phyloP scores from a whole-genome alignment of 2,888 invertebrate genomes.

The Clanis bilineata region DNA sequence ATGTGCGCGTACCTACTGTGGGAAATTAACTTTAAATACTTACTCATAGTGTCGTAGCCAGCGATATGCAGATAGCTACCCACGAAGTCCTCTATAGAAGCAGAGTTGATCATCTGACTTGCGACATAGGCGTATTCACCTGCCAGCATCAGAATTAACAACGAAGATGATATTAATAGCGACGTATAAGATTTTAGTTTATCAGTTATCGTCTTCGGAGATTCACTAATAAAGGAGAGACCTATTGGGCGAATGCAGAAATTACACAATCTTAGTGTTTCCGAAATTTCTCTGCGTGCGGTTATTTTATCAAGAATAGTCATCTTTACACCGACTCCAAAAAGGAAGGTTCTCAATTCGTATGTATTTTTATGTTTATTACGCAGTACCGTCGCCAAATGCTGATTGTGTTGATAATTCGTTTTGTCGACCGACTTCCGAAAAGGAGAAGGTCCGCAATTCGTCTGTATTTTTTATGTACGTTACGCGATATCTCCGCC shows the following conservation, averaged over 20 bases:
- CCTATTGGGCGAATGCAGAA: constrained; percentile 52
- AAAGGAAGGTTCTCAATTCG: no score
- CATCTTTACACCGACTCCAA: constrained; percentile 23
- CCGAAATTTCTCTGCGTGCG: constrained; percentile 47
- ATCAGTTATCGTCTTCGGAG: constrained; percentile 32
- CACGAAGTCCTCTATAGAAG: constrained; percentile 55
- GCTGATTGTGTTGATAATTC: no score
- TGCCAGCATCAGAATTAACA: constrained; percentile 45
- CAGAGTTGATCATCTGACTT: constrained; percentile 40
- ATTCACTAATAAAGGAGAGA: constrained; percentile 50
- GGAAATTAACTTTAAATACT: constrained; percentile 30
- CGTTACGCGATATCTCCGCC: no score
- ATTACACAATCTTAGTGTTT: constrained; percentile 49
- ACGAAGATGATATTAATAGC: constrained; percentile 39
- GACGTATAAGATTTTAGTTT: constrained; percentile 33
- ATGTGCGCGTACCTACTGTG: no score
- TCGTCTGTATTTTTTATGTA: no score
- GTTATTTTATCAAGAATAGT: constrained; percentile 19
- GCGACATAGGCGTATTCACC: constrained; percentile 53
- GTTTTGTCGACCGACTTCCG: no score
- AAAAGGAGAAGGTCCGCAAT: no score
- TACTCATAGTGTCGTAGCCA: constrained; percentile 64
- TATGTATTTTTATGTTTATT: neutral
- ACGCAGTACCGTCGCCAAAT: no score
- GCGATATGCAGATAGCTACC: constrained; percentile 57